These are phyloP conservation scores for Acrobasis suavella DNA, from an alignment of 2,888 invertebrate species.

Conservation along the genomic window DNA sequence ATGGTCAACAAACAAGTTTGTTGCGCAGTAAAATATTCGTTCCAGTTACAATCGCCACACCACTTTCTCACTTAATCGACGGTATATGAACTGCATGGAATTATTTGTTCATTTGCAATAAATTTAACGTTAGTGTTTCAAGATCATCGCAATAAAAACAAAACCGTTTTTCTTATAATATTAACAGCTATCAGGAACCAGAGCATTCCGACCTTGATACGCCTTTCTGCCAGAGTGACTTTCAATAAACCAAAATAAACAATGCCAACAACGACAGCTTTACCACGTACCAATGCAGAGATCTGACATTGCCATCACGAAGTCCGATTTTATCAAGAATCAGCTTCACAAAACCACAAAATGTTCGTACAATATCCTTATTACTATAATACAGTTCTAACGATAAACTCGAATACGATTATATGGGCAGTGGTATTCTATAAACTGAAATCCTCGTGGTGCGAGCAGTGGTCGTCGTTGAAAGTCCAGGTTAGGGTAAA, in stretches of 20 bases:
- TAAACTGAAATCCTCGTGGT: conserved; percentile 65
- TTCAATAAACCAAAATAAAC: conserved; percentile 54
- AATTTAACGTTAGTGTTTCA: conserved; percentile 2
- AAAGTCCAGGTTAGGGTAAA: conserved; percentile 50
- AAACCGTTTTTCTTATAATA: conserved; percentile 35
- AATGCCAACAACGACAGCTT: conserved; percentile 39
- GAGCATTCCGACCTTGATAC: conserved; percentile 63
- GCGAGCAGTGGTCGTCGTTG: conserved; percentile 71
- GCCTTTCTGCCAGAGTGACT: conserved; percentile 51
- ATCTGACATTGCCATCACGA: conserved; percentile 74
- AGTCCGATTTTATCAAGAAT: conserved; percentile 49
- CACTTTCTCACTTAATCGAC: conserved; percentile 14
- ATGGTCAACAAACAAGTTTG: conserved; percentile 54
- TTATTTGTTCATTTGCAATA: conserved; percentile 10
- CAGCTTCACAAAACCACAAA: conserved; percentile 49
- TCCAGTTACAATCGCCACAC: conserved; percentile 43
- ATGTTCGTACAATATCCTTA: conserved; percentile 60
- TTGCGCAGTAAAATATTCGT: conserved; percentile 54
- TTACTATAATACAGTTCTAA: conserved; percentile 66
- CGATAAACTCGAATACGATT: conserved; percentile 60
- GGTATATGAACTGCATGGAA: conserved; percentile 14
- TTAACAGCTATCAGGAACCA: conserved; percentile 46
- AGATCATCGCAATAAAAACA: conserved; percentile 24
- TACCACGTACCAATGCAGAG: conserved; percentile 73
- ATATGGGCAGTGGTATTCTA: conserved; percentile 72